Base-by-base conservation (phyloP, 2,888 invertebrate species). In the Cerastoderma edule region DNA sequence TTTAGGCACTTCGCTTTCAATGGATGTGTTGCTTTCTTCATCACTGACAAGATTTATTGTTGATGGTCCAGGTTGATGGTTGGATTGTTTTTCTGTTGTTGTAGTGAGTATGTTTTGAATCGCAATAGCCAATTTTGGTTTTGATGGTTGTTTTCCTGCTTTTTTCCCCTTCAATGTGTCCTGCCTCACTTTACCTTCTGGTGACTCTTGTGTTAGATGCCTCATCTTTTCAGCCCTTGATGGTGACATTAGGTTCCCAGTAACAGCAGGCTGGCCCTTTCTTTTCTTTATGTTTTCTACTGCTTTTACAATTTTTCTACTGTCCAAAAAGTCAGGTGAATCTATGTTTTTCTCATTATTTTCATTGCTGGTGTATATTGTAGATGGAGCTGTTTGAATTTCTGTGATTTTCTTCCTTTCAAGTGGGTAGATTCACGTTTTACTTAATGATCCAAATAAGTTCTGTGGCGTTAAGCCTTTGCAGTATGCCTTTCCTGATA, bases 401-500 rank as follows among this genome's bases (percentile, higher is more conserved):
- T 32, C 28, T 27, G 22, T 8, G 16, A 67, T 72, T n/a, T 30
- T 19, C 28, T 4, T 35, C 27, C 56, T 63, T 4, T 60, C 2
- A 4, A 54, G 67, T 8, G 71, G 76, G 39, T 22, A 71, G 5
- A 76, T 68, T 5, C 72, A 71, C 13, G 67, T 24, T 39, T 72
- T 67, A 13, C 64, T 27, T 28, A 76, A 76, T 3, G 75, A 32
- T 2, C 50, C 35, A 5, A 75, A 63, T 1, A 75, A 22, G 57
- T 75, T 70, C 1, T 66, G 67, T 32, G 71, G 44, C 39, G 70
- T 70, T 1, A 74, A 16, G 22, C 60, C 64, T 46, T 71, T 78
- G 53, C 64, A 67, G 57, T 74, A 74, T 0, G 71, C 71, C n/a
- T 33, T 57, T 33, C 74, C 35, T 53, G 71, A 78, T 13, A 74